phyloP scores from a whole-genome alignment of 2,888 invertebrate genomes.

The Gnatocerus cornutus region DNA sequence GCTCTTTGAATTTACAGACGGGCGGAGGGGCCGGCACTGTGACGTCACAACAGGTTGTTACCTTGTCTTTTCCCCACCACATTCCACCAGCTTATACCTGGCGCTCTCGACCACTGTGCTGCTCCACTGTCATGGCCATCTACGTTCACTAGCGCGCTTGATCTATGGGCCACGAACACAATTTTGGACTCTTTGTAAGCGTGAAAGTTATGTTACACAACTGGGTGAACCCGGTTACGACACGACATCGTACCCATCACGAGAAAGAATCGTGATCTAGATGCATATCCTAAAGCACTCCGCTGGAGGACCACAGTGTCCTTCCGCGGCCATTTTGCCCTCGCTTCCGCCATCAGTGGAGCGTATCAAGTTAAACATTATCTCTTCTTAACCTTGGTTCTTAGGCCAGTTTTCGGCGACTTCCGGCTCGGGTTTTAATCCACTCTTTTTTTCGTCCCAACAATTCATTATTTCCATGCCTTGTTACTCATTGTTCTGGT shows the following conservation, averaged over 20 bases:
- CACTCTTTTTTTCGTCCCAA: slow-evolving; percentile 25
- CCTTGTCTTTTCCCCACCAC: slow-evolving; percentile 64
- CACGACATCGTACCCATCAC: slow-evolving; percentile 2
- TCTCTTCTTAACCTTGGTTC: slow-evolving; percentile 45
- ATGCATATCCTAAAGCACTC: neutral
- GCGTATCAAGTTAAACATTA: slow-evolving; percentile 44
- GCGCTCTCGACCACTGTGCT: slow-evolving; percentile 57
- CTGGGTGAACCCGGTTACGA: slow-evolving; percentile 27
- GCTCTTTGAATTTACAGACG: slow-evolving; percentile 55
- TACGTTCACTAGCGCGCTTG: slow-evolving; percentile 59
- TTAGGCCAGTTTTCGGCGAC: slow-evolving; percentile 43
- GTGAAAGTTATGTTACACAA: slow-evolving; percentile 42
- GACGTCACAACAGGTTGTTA: slow-evolving; percentile 72
- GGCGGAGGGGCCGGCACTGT: slow-evolving; percentile 63
- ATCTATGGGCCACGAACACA: slow-evolving; percentile 39
- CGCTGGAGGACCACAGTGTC: too few species aligned
- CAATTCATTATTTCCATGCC: slow-evolving; percentile 44
- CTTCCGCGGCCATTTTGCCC: slow-evolving; percentile 1
- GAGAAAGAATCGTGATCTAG: neutral
- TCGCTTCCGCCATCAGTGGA: slow-evolving; percentile 36
- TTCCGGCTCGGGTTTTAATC: slow-evolving; percentile 43
- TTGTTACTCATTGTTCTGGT: slow-evolving; percentile 41
- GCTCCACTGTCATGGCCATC: slow-evolving; percentile 71
- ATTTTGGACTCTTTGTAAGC: slow-evolving; percentile 49
- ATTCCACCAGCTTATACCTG: slow-evolving; percentile 62